Conservation (phyloP, 2,888 invertebrate species). For the Dicycla oo region DNA sequence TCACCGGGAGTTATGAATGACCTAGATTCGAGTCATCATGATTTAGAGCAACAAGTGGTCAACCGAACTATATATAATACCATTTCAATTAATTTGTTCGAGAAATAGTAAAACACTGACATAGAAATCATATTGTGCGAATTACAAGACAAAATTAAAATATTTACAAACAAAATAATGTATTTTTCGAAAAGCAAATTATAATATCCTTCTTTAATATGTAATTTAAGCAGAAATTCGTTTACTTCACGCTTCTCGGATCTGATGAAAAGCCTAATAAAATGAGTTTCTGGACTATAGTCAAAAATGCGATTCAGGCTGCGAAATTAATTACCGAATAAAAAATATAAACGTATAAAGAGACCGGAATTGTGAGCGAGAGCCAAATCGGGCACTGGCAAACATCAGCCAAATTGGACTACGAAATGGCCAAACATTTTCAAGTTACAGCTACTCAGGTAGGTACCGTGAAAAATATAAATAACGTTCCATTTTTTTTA, state of each 20-base stretch:
- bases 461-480: conserved; percentile 24
- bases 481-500: too few relatives aligned
- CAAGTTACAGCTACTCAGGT: conserved; percentile 41
- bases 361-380: conserved; percentile 46
- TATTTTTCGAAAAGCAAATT: conserved; percentile 15
- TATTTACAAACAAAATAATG: background rate
- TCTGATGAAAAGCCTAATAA: conserved; percentile 28
- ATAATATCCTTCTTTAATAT: conserved; percentile 11
- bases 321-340: conserved; percentile 47
- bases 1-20: conserved; percentile 31
- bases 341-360: conserved; percentile 48
- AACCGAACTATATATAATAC: conserved; percentile 18
- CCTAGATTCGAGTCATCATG: conserved; percentile 50
- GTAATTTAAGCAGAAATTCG: conserved; percentile 24
- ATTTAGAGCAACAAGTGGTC: conserved; percentile 56
- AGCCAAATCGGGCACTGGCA: conserved; percentile 59
- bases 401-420: conserved; percentile 61
- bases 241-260: conserved; percentile 18
- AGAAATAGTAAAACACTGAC: background rate
- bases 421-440: conserved; percentile 51
- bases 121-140: background rate
- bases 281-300: conserved; percentile 42
- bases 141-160: conserved; percentile 1
- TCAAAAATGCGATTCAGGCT: conserved; percentile 46
- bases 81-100: background rate